Conservation (phyloP, 1,140 invertebrate genomes). For the Solenopsis invicta region DNA sequence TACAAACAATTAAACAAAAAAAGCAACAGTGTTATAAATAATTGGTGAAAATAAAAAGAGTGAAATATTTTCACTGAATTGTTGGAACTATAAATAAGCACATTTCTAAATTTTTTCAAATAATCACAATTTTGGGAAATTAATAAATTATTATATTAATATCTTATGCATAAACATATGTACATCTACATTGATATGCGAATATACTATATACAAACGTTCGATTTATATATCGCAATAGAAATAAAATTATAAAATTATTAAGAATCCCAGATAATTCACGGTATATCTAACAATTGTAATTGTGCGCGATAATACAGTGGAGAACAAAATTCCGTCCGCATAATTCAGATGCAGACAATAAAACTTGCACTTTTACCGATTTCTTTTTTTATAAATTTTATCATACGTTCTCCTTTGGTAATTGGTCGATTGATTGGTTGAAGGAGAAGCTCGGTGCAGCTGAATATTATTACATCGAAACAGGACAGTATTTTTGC, state of each 20-base stretch:
- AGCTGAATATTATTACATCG: neutral
- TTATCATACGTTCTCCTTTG: neutral
- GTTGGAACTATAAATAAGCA: neutral
- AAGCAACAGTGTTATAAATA: neutral
- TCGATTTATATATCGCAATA: neutral
- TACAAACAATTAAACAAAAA: neutral
- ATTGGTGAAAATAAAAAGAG: neutral
- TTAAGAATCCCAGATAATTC: neutral
- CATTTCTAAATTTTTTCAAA: neutral
- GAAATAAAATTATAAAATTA: neutral
- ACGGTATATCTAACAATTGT: neutral
- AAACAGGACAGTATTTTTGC: neutral
- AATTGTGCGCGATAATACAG: slow-evolving; percentile 16
- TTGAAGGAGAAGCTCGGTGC: neutral
- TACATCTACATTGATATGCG: neutral
- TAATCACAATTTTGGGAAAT: neutral
- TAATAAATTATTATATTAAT: neutral
- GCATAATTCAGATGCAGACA: neutral
- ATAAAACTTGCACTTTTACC: neutral
- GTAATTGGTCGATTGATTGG: neutral
- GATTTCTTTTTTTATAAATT: neutral
- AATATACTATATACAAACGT: neutral
- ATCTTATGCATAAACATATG: neutral
- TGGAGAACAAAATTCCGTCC: neutral
- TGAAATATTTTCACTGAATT: neutral